Conservation (phyloP, 2,797 vertebrate genomes). For the Pipistrellus kuhlii region DNA sequence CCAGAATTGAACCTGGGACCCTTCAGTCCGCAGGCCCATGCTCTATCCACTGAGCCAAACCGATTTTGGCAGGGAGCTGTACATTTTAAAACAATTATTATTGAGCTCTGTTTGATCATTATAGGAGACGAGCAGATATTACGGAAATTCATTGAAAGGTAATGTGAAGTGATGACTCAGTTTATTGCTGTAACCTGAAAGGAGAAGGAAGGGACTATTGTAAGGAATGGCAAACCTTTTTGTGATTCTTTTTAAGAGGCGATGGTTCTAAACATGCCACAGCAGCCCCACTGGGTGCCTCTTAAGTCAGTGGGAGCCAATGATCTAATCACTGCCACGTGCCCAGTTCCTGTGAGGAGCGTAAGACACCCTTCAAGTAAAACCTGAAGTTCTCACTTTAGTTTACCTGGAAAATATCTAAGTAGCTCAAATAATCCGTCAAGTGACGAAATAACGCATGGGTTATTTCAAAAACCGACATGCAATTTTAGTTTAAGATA, state of each 20-base stretch:
- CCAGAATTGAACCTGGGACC: too few species aligned
- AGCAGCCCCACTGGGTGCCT: constrained; percentile 58
- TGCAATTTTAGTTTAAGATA: constrained; percentile 19
- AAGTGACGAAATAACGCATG: background rate
- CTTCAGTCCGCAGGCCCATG: too few species aligned
- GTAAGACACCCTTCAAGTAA: constrained; percentile 69
- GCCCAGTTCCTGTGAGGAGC: constrained; percentile 69
- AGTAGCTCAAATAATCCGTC: constrained; percentile 53
- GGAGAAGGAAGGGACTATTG: background rate
- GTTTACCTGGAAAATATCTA: constrained; percentile 66
- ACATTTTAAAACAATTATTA: background rate
- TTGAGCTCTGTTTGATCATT: constrained; percentile 16
- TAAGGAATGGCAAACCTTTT: background rate
- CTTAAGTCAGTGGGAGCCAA: constrained; percentile 72
- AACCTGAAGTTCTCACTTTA: constrained; percentile 76
- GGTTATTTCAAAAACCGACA: constrained; percentile 34
- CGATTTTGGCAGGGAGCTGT: background rate
- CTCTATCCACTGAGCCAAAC: too few species aligned
- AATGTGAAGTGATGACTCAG: background rate
- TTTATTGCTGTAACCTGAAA: constrained; percentile 14
- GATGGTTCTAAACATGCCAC: background rate
- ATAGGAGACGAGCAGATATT: constrained; percentile 15
- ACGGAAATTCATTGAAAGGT: background rate
- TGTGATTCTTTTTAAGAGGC: constrained; percentile 11
- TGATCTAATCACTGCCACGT: constrained; percentile 71